These are phyloP conservation scores for Trachelus stipa DNA, from an alignment of 2,888 invertebrate genomes.

Conservation along the genomic window DNA sequence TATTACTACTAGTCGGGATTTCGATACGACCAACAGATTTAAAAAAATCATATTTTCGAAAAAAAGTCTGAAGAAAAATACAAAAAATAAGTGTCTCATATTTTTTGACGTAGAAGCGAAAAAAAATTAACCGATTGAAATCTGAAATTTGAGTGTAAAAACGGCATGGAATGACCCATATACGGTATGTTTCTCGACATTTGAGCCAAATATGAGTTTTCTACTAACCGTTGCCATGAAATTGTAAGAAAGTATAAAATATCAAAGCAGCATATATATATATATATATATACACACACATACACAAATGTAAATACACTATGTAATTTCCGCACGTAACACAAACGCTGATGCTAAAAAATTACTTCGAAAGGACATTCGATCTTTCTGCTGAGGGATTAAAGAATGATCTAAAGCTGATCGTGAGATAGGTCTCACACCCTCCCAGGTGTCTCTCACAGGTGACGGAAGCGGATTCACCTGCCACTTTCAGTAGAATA, in stretches of 20 bases:
- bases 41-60: too few species aligned
- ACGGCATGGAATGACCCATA: too few species aligned
- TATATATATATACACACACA: too few species aligned
- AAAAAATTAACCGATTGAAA: too few species aligned
- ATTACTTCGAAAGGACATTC: not conserved
- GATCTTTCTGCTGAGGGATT: not conserved
- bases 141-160: too few species aligned
- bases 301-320: too few species aligned
- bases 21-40: too few species aligned
- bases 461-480: not conserved
- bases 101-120: too few species aligned
- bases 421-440: not conserved
- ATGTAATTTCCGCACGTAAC: not conserved
- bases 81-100: too few species aligned
- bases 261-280: not conserved
- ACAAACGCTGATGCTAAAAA: not conserved
- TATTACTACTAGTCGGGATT: too few species aligned
- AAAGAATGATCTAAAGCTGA: not conserved
- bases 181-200: not conserved
- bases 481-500: not conserved
- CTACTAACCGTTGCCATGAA: not conserved
- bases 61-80: too few species aligned
- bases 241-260: not conserved
- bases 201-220: not conserved
- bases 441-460: not conserved